Evolutionary conservation across 2,113 vertebrate genomes (phyloP).

Genomic region (Arothron firmamentum): DNA sequence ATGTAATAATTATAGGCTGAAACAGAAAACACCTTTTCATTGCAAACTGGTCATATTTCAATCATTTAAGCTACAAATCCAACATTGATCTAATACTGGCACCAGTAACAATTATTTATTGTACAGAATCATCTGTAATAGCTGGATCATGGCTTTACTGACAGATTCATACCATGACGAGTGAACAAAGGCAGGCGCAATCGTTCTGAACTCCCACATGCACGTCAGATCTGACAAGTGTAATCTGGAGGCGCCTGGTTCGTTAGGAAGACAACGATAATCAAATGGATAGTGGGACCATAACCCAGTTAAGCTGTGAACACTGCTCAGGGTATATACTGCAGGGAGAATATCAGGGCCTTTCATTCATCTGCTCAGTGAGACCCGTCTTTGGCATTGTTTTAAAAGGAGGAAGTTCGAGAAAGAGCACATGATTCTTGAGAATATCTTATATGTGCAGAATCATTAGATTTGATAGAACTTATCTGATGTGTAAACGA

Average conservation of each 20-base stretch:
- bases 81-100: slow-evolving; percentile 41
- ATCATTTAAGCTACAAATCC: background rate
- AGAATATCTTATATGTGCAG: too few relatives aligned
- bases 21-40: background rate
- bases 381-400: too few relatives aligned
- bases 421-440: too few relatives aligned
- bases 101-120: slow-evolving; percentile 24
- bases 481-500: too few relatives aligned
- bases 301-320: background rate
- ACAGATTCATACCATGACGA: background rate
- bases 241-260: too few relatives aligned
- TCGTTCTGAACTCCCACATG: background rate
- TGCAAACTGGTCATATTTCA: slow-evolving; percentile 6
- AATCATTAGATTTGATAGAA: too few relatives aligned
- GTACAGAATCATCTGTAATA: slow-evolving; percentile 26
- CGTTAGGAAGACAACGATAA: background rate
- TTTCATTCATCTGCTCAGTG: too few relatives aligned
- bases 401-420: too few relatives aligned
- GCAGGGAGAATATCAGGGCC: too few relatives aligned
- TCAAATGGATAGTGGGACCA: background rate
- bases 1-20: too few relatives aligned
- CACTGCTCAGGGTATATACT: background rate
- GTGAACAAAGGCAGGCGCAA: background rate
- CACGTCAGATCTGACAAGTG: too few relatives aligned
- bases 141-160: background rate